phyloP scores from a whole-genome alignment of 2,797 vertebrate species.

The Peromyscus aztecus region DNA sequence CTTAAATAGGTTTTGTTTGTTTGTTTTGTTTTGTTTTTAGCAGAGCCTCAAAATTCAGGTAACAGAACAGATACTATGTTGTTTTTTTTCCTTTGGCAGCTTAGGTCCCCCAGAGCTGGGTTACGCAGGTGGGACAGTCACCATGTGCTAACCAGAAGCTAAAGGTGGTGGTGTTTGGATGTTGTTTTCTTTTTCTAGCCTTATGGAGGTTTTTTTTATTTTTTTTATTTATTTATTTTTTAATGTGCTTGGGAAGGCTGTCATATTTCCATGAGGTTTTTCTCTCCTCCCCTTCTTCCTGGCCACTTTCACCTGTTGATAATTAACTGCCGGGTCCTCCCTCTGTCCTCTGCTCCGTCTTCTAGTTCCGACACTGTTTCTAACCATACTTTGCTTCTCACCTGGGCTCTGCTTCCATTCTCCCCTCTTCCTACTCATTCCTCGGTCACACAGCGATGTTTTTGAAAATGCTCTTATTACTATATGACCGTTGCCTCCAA shows the following conservation, averaged over 20 bases:
- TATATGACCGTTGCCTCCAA: background rate
- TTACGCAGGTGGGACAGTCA: background rate
- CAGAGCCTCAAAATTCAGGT: background rate
- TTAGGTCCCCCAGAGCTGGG: too few species aligned
- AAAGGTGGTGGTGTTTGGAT: background rate
- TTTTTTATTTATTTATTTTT: too few species aligned
- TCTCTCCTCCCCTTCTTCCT: background rate
- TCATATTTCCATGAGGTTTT: background rate
- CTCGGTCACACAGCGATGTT: too few species aligned
- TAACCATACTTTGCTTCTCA: background rate
- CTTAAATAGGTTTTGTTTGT: background rate
- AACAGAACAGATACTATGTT: rapidly evolving
- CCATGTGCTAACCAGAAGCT: rapidly evolving
- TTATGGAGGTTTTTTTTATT: background rate
- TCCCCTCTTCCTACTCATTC: background rate
- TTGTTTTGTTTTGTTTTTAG: background rate
- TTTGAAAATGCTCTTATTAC: background rate
- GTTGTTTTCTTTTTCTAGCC: background rate
- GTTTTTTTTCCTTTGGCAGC: background rate
- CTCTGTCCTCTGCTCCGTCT: rapidly evolving
- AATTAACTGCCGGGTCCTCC: background rate
- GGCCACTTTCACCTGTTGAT: background rate
- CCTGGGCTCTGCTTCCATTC: background rate
- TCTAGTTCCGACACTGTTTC: background rate
- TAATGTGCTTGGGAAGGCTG: background rate